phyloP scores from a whole-genome alignment of 2,797 vertebrate genomes.

The Crocodylus rhombifer region DNA sequence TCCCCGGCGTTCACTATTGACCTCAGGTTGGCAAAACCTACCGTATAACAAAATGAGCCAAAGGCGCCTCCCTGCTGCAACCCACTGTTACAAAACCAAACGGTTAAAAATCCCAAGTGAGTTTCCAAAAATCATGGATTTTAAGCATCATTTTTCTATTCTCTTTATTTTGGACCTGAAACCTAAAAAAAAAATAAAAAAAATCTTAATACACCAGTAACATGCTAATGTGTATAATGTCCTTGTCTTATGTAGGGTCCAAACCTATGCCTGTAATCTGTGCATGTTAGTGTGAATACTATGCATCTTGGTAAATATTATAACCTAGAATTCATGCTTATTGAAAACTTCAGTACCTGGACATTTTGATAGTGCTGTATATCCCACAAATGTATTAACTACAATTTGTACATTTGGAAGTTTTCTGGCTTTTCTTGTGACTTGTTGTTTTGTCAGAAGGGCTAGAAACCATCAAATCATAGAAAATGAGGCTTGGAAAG shows the following conservation, averaged over 20 bases:
- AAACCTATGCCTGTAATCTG: not conserved
- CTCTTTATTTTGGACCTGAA: no score
- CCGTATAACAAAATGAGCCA: not conserved
- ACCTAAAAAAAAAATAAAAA: no score
- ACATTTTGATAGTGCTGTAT: not conserved
- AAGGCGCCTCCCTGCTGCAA: not conserved
- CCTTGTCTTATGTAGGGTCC: fast-evolving
- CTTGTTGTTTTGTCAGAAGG: not conserved
- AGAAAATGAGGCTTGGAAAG: no score
- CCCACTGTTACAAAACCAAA: not conserved
- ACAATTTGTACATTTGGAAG: not conserved
- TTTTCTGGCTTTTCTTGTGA: no score
- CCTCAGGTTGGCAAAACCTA: not conserved
- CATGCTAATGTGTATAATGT: not conserved
- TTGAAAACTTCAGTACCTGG: not conserved
- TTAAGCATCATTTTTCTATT: not conserved
- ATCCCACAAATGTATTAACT: not conserved
- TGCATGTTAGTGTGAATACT: not conserved
- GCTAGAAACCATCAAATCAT: not conserved
- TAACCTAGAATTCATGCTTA: not conserved
- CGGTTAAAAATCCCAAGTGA: not conserved
- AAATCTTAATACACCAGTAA: no score
- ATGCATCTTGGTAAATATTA: not conserved
- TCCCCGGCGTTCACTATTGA: not conserved
- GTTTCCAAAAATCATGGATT: not conserved